These are phyloP conservation scores for Thamnophis sirtalis DNA, from an alignment of 2,113 vertebrate species.

Conservation along the genomic window DNA sequence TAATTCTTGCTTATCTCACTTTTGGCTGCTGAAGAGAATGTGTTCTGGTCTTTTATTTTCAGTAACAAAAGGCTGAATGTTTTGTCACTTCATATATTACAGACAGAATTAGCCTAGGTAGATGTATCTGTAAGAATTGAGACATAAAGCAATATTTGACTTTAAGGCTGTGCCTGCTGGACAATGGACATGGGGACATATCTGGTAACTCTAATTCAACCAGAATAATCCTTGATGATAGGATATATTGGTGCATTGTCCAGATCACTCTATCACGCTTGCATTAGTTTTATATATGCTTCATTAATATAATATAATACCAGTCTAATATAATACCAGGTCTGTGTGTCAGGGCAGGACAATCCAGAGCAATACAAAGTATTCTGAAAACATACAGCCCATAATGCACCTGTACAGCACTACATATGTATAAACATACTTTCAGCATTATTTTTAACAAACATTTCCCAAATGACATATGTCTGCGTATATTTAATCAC, in stretches of 20 bases:
- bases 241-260: background rate
- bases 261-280: background rate
- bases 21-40: background rate
- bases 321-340: background rate
- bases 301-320: background rate
- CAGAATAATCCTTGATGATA: background rate
- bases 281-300: background rate
- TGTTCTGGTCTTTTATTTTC: background rate
- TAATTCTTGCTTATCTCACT: background rate
- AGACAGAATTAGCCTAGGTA: background rate
- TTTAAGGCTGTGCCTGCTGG: background rate
- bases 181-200: background rate
- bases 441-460: background rate
- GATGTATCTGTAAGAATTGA: background rate
- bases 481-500: background rate
- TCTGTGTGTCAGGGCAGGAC: background rate
- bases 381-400: background rate
- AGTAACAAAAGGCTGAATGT: background rate
- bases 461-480: background rate
- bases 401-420: background rate
- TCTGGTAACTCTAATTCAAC: background rate
- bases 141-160: background rate
- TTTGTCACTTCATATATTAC: background rate
- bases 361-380: background rate
- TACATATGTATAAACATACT: background rate